phyloP scores from a whole-genome alignment of 53 echinoderm and acorn worm genomes.

The Paracentrotus lividus region DNA sequence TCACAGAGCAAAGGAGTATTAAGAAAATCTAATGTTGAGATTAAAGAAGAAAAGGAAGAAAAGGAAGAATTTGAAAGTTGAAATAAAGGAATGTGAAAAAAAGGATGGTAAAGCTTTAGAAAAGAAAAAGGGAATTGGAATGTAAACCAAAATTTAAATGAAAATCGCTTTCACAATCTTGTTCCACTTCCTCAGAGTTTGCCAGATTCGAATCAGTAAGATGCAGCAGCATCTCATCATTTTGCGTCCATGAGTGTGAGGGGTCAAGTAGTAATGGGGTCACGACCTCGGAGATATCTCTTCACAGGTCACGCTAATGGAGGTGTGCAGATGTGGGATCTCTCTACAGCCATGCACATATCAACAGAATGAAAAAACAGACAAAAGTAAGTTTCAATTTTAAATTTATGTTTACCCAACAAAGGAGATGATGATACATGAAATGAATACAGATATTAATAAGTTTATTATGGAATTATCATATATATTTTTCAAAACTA shows the following conservation, averaged over 20 bases:
- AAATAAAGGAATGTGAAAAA: no score
- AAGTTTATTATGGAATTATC: no score
- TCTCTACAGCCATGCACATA: constrained; percentile 87
- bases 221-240: constrained; percentile 86
- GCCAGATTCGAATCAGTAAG: constrained; percentile 92
- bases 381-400: constrained; percentile 39
- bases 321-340: constrained; percentile 97
- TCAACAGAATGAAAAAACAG: constrained; percentile 81
- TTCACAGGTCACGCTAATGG: constrained; percentile 99
- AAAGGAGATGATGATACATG: not conserved
- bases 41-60: no score
- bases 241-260: constrained; percentile 99
- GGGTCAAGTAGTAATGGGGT: constrained; percentile 99
- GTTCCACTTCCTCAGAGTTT: constrained; percentile 74
- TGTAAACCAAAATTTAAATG: no score
- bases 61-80: no score
- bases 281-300: constrained; percentile 91
- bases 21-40: no score
- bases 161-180: not conserved
- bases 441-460: no score
- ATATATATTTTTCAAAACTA: no score
- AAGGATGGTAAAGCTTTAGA: no score
- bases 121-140: no score
- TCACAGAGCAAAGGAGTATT: no score
- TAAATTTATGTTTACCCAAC: not conserved